Conservation (phyloP, 2,113 vertebrate species). For the Aythya baeri region DNA sequence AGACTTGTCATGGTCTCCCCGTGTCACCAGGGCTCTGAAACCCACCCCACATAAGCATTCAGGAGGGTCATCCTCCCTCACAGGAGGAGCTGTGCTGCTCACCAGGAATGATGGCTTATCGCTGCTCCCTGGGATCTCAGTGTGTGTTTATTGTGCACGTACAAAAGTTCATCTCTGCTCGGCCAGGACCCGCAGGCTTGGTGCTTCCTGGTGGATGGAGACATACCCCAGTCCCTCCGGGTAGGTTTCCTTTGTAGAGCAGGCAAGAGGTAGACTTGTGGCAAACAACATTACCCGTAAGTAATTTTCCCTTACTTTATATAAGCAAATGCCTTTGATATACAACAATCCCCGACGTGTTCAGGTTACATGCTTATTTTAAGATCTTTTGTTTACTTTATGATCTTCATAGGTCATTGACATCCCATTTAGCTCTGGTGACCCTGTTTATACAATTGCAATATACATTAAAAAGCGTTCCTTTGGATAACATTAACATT, state of each 20-base stretch:
- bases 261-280: conserved; percentile 67
- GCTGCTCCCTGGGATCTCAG: background rate
- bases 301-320: conserved; percentile 79
- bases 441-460: conserved; percentile 86
- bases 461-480: conserved; percentile 89
- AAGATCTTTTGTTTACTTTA: conserved; percentile 89
- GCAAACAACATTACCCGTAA: conserved; percentile 74
- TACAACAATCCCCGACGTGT: conserved; percentile 74
- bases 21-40: background rate
- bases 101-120: background rate
- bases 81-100: background rate
- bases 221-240: background rate
- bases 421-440: conserved; percentile 87
- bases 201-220: conserved; percentile 35
- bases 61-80: background rate
- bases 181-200: accelerated
- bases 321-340: conserved; percentile 82
- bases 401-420: conserved; percentile 87
- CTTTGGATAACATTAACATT: conserved; percentile 88
- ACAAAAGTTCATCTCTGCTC: background rate
- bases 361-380: conserved; percentile 85
- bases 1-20: background rate
- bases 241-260: conserved; percentile 55
- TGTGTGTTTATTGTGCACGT: background rate
- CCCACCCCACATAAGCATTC: background rate